Evolutionary conservation across 2,113 vertebrate genomes (phyloP).

Genomic region (Ciconia maguari): DNA sequence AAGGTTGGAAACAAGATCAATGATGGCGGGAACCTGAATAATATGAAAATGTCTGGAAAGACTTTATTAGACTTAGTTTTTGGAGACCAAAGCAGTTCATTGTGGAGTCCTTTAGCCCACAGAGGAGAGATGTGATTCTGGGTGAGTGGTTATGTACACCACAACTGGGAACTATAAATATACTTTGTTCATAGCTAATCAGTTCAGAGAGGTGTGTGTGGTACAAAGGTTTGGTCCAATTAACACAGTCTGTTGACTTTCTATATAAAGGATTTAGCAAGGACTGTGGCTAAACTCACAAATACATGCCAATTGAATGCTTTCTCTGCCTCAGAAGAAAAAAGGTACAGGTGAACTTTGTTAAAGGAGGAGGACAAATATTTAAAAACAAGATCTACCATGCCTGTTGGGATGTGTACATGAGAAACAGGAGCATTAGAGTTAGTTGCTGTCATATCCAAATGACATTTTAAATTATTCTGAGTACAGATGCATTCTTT

Average conservation of each 20-base stretch:
- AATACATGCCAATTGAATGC: neutral
- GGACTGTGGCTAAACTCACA: conserved; percentile 13
- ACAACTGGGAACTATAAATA: conserved; percentile 26
- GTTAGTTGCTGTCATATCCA: neutral
- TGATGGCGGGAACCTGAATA: neutral
- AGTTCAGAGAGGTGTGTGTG: neutral
- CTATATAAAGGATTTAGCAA: neutral
- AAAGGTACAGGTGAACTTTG: neutral
- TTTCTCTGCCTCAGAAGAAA: neutral
- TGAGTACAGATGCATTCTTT: neutral
- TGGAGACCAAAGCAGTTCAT: neutral
- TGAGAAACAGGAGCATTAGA: neutral
- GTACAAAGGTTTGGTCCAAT: neutral
- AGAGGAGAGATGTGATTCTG: neutral
- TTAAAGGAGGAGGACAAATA: neutral
- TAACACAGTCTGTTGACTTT: conserved; percentile 38
- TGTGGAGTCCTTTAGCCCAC: neutral
- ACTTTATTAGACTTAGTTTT: neutral
- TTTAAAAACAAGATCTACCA: neutral
- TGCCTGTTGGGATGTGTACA: neutral
- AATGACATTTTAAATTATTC: neutral
- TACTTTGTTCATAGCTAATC: conserved; percentile 8
- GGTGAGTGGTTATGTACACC: neutral
- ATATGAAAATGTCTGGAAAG: neutral
- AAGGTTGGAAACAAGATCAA: neutral